A percentile compares a stretch with the other conserved stretches of the same genome.
phyloP scores from a whole-genome alignment of 2,113 vertebrate species.

The Percina caprodes region DNA sequence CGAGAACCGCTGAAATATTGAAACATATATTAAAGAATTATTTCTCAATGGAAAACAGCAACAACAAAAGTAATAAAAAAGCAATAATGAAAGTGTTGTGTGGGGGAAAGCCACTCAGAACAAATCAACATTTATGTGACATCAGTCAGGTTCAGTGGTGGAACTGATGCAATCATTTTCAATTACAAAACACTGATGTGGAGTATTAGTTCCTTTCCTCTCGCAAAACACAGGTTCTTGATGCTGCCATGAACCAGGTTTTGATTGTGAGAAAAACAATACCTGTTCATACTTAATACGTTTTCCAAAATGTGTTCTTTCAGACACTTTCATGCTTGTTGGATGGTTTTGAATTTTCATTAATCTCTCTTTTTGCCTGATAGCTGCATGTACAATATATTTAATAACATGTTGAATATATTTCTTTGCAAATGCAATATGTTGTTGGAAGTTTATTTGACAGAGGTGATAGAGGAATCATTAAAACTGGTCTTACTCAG shows the following conservation, averaged over 20 bases:
- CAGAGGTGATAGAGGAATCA: background rate
- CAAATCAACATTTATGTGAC: conserved; percentile 78
- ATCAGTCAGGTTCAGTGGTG: conserved; percentile 70
- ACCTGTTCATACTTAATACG: background rate
- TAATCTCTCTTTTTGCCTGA: background rate
- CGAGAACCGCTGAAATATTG: conserved; percentile 71
- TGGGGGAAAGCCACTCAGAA: conserved; percentile 73
- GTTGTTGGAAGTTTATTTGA: background rate
- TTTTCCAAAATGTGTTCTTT: background rate
- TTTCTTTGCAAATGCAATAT: background rate
- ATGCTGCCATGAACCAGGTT: conserved; percentile 17
- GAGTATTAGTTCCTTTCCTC: conserved; percentile 60
- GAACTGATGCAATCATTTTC: conserved; percentile 74
- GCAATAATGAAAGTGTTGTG: conserved; percentile 79
- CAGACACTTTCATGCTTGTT: background rate
- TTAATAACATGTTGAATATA: background rate
- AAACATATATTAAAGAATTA: conserved; percentile 83
- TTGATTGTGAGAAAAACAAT: background rate
- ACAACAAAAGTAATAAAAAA: conserved; percentile 83
- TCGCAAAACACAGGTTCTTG: conserved; percentile 26
- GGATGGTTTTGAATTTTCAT: background rate
- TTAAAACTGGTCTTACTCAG: background rate
- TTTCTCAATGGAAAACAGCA: conserved; percentile 80
- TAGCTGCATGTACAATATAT: background rate
- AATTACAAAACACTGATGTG: conserved; percentile 70